Evolutionary conservation across 2,113 vertebrate species (phyloP).

Genomic region (Silurus glanis): DNA sequence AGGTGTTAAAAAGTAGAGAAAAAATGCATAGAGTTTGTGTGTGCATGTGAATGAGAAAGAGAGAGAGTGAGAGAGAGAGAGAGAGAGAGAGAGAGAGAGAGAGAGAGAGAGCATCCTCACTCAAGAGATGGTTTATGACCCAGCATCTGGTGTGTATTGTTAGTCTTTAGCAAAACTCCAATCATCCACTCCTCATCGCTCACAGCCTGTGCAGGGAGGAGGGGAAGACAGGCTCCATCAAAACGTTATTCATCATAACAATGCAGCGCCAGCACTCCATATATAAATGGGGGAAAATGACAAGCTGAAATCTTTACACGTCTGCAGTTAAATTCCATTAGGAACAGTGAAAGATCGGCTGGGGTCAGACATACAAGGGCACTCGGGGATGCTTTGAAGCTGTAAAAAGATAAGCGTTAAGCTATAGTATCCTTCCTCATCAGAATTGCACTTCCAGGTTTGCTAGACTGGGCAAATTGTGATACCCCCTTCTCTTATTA

Average conservation of each 20-base stretch:
- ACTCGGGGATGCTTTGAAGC: conserved; percentile 3
- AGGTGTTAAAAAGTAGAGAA: background rate
- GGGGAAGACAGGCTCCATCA: conserved; percentile 17
- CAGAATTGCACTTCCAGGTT: conserved; percentile 33
- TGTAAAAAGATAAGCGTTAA: conserved; percentile 41
- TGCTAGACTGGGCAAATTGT: conserved; percentile 46
- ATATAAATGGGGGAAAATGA: conserved; percentile 17
- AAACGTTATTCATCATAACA: conserved; percentile 44
- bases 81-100: background rate
- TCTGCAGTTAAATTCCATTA: conserved; percentile 37
- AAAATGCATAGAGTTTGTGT: background rate
- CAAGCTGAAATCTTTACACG: conserved; percentile 1
- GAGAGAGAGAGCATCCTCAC: conserved; percentile 29
- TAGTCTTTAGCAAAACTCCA: conserved; percentile 46
- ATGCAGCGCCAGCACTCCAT: conserved; percentile 27
- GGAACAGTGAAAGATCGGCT: conserved; percentile 1
- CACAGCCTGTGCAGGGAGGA: conserved; percentile 44
- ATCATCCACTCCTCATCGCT: conserved; percentile 45
- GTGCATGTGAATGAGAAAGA: too few relatives aligned
- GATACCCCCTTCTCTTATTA: conserved; percentile 47
- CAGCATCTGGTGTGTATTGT: conserved; percentile 42
- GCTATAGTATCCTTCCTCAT: conserved; percentile 27
- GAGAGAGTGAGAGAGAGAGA: conserved; percentile 3
- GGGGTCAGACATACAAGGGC: conserved; percentile 32
- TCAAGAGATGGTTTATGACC: conserved; percentile 45